Evolutionary conservation across 2,888 invertebrate species (phyloP).

Genomic region (Tineola bisselliella): DNA sequence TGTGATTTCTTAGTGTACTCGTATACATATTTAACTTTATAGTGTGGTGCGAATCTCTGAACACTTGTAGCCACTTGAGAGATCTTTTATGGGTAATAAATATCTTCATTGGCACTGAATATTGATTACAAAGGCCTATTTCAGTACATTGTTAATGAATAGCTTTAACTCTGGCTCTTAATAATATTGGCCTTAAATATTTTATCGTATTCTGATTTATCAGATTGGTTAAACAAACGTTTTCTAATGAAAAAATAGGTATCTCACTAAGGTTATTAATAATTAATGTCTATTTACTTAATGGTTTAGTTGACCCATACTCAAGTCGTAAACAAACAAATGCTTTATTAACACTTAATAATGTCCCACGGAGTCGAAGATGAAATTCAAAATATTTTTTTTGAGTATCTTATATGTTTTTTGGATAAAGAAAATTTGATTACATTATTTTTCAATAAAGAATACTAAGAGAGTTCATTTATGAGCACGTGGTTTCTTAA

Average conservation of each 20-base stretch:
- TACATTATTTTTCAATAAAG: too few species aligned
- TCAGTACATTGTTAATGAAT: neutral
- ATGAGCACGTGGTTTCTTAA: neutral
- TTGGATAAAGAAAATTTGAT: too few species aligned
- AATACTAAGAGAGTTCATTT: neutral
- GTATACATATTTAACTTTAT: neutral
- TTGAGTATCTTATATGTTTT: too few species aligned
- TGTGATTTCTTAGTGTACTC: too few species aligned
- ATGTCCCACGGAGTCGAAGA: too few species aligned
- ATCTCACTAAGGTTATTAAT: too few species aligned
- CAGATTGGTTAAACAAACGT: neutral
- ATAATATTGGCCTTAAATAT: neutral
- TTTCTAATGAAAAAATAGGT: too few species aligned
- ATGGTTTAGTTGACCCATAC: too few species aligned
- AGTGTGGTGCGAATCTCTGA: neutral
- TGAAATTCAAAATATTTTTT: too few species aligned
- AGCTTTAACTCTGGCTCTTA: neutral
- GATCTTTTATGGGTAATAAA: neutral
- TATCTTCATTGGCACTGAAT: neutral
- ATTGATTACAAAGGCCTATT: neutral
- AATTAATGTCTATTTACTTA: too few species aligned
- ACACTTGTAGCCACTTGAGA: constrained; percentile 2
- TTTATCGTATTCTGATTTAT: neutral
- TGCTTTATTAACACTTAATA: too few species aligned
- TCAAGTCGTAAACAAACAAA: too few species aligned